Evolutionary conservation across 2,888 invertebrate species (phyloP).

Genomic region (Ormia ochracea): DNA sequence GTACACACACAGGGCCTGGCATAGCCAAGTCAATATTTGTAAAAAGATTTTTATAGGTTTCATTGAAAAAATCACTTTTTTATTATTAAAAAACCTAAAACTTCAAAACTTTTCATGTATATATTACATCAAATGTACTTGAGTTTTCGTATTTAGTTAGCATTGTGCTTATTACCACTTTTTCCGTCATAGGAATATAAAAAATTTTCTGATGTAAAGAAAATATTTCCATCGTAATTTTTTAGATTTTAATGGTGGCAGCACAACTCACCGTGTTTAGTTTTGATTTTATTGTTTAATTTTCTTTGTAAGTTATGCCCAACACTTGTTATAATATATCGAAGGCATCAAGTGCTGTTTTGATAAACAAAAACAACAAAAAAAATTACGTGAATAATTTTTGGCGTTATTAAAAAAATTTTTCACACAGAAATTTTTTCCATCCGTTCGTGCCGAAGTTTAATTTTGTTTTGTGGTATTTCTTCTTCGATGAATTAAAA

Average conservation of each 20-base stretch:
- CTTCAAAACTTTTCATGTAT: background rate
- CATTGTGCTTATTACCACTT: conserved; percentile 43
- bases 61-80: conserved; percentile 10
- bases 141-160: background rate
- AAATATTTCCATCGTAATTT: conserved; percentile 44
- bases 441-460: conserved; percentile 59
- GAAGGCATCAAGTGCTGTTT: conserved; percentile 56
- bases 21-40: conserved; percentile 38
- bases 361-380: conserved; percentile 60
- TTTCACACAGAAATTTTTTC: conserved; percentile 52
- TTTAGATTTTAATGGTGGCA: conserved; percentile 63
- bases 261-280: conserved; percentile 71
- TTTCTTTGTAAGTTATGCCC: conserved; percentile 63
- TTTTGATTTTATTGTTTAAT: conserved; percentile 62
- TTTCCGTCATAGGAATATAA: conserved; percentile 21
- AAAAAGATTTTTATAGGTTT: conserved; percentile 25
- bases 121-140: background rate
- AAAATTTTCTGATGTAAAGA: conserved; percentile 19
- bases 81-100: background rate
- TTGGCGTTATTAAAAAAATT: conserved; percentile 52
- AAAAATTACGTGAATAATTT: conserved; percentile 60
- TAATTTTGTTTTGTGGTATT: conserved; percentile 60
- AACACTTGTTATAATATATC: conserved; percentile 67
- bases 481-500: conserved; percentile 47
- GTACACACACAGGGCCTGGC: conserved; percentile 58